Conservation (phyloP, 2,797 vertebrate species). For the Tamandua tetradactyla region DNA sequence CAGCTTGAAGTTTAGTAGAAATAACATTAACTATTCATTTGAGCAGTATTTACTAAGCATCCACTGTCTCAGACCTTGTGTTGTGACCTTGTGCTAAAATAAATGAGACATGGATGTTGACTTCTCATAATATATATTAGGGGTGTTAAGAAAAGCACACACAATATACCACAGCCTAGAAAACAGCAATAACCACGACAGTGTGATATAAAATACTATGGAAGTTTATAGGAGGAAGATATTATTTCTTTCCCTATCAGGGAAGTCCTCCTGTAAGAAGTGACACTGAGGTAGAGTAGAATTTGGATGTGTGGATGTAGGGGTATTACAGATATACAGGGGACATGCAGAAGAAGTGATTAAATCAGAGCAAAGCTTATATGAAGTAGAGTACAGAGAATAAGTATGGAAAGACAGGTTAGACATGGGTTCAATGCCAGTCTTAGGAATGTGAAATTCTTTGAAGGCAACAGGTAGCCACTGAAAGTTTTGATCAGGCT, state of each 20-base stretch:
- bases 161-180: background rate
- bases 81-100: background rate
- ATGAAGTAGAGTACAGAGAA: background rate
- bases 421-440: background rate
- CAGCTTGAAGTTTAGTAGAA: background rate
- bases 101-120: background rate
- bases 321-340: background rate
- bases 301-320: background rate
- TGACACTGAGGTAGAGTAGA: background rate
- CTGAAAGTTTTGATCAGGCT: background rate
- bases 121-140: background rate
- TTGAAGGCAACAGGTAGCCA: background rate
- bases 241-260: background rate
- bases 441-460: slow-evolving; percentile 8
- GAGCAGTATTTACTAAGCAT: slow-evolving; percentile 40
- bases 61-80: background rate
- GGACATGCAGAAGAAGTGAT: background rate
- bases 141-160: slow-evolving; percentile 13
- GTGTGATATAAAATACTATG: background rate
- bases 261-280: background rate
- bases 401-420: background rate
- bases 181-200: background rate
- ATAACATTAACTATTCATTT: slow-evolving; percentile 37
- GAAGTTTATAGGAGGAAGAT: slow-evolving; percentile 2
- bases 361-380: background rate